These are phyloP conservation scores for Macrosiphum euphorbiae DNA, from an alignment of 2,888 invertebrate genomes.

Conservation along the genomic window DNA sequence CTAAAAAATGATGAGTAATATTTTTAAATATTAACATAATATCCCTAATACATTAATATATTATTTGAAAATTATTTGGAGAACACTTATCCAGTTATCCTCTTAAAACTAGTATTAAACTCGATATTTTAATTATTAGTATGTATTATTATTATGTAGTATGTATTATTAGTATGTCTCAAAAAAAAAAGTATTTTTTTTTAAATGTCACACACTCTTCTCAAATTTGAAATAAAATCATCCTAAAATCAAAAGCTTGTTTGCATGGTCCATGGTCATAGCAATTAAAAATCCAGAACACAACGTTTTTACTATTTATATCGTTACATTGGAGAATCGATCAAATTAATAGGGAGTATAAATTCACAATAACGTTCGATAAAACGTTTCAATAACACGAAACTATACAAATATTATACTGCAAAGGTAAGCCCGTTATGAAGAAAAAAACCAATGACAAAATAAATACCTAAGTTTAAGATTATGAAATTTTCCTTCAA, in stretches of 20 bases:
- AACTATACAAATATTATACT: background rate
- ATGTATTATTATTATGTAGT: too few relatives aligned
- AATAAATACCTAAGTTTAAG: background rate
- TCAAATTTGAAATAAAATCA: background rate
- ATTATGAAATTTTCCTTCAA: background rate
- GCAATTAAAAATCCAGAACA: background rate
- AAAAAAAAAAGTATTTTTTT: background rate
- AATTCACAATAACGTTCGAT: background rate
- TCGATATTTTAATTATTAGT: background rate
- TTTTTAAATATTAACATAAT: background rate
- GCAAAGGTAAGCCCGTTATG: background rate
- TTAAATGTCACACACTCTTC: background rate
- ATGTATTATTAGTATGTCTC: background rate
- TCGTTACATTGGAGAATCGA: background rate
- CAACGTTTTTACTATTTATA: background rate
- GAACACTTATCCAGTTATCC: background rate
- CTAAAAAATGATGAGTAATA: conserved; percentile 15
- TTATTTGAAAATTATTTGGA: background rate
- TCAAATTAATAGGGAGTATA: background rate
- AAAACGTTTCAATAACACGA: background rate
- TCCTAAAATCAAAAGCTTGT: background rate
- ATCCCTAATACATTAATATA: background rate
- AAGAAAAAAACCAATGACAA: background rate
- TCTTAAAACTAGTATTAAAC: background rate
- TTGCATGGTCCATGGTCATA: background rate